Evolutionary conservation across 2,113 vertebrate genomes (phyloP).

Genomic region (Carollia perspicillata): DNA sequence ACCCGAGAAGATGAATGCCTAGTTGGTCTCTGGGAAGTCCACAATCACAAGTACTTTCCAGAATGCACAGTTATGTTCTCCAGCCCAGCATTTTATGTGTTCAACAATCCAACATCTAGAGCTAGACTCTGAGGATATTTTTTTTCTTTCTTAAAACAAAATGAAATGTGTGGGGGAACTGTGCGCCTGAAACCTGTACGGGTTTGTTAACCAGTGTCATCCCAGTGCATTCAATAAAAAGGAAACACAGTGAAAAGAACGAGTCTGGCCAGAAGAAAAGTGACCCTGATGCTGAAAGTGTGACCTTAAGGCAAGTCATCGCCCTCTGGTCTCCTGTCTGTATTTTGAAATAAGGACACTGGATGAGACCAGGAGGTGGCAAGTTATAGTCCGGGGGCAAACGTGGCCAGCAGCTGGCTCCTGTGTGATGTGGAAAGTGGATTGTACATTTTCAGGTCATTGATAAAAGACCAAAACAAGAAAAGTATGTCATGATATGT

Average conservation of each 20-base stretch:
- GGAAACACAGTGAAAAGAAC: background rate
- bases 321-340: background rate
- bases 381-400: background rate
- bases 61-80: background rate
- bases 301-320: background rate
- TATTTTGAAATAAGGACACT: background rate
- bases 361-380: background rate
- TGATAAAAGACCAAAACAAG: constrained; percentile 14
- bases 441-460: background rate
- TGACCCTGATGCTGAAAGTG: background rate
- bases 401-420: background rate
- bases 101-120: background rate
- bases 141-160: background rate
- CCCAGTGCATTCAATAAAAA: no score
- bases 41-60: background rate
- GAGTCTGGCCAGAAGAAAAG: background rate
- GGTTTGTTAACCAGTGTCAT: no score
- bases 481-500: background rate
- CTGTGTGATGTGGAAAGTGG: background rate
- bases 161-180: background rate
- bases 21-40: background rate
- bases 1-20: background rate
- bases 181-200: no score
- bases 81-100: background rate
- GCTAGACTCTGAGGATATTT: background rate